Conservation (phyloP, 1,140 invertebrate genomes). For the Pantala flavescens region DNA sequence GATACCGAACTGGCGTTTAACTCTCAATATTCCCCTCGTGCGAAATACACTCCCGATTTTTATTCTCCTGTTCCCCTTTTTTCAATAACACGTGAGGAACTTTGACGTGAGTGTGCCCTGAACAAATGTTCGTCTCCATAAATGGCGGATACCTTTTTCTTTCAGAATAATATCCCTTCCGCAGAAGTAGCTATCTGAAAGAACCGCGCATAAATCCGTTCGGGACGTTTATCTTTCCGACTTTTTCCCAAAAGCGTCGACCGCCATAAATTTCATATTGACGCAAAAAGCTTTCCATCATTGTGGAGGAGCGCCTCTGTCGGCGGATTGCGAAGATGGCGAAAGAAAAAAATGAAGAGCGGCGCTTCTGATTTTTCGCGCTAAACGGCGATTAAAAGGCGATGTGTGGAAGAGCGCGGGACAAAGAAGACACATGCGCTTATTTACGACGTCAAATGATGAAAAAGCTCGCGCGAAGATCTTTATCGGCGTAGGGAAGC, state of each 20-base stretch:
- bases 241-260: background rate
- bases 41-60: no score
- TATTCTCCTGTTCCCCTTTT: no score
- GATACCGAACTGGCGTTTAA: no score
- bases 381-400: background rate
- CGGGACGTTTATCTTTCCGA: background rate
- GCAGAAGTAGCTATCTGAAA: background rate
- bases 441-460: background rate
- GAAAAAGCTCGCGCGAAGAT: background rate
- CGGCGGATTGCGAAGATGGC: background rate
- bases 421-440: background rate
- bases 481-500: background rate
- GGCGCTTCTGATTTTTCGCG: background rate
- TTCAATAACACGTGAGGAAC: no score
- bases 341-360: background rate
- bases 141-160: background rate
- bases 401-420: no score
- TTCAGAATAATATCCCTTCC: background rate
- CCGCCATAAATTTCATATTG: background rate
- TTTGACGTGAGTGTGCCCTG: background rate
- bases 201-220: background rate
- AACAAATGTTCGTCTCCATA: background rate
- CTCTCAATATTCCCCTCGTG: no score
- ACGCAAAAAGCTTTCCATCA: background rate
- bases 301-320: background rate